Percentiles rank a stretch among this genome's conserved stretches.
Conservation (phyloP, 2,888 invertebrate genomes). For the Leucophenga maculata region DNA sequence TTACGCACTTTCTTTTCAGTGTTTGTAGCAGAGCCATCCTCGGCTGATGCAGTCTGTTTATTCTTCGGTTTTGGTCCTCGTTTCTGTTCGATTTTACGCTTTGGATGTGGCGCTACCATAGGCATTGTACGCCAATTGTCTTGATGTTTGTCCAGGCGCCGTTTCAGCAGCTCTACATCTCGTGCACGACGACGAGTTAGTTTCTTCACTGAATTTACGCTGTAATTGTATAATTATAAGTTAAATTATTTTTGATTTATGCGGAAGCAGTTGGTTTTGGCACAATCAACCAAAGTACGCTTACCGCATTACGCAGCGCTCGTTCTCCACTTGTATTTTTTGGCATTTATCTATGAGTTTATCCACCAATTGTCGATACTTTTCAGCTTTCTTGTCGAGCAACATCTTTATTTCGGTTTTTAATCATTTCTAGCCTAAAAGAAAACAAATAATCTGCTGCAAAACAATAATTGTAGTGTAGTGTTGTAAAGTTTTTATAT, state of each 20-base stretch:
- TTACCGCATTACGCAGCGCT: slow-evolving; percentile 68
- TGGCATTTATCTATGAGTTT: slow-evolving; percentile 66
- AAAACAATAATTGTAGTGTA: too few relatives aligned
- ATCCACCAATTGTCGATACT: slow-evolving; percentile 65
- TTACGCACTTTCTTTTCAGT: slow-evolving; percentile 55
- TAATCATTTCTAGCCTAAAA: too few relatives aligned
- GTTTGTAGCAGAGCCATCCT: slow-evolving; percentile 36
- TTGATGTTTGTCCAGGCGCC: slow-evolving; percentile 67
- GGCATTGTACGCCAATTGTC: slow-evolving; percentile 70
- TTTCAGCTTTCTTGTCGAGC: slow-evolving; percentile 55
- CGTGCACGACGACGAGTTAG: slow-evolving; percentile 61
- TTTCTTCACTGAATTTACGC: slow-evolving; percentile 69
- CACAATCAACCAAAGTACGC: neutral
- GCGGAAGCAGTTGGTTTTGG: neutral
- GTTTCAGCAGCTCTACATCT: slow-evolving; percentile 68
- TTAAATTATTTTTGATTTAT: neutral
- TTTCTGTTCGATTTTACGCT: slow-evolving; percentile 70
- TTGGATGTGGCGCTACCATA: slow-evolving; percentile 67
- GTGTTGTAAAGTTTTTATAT: too few relatives aligned
- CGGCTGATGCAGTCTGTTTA: slow-evolving; percentile 28
- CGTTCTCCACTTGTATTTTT: slow-evolving; percentile 69
- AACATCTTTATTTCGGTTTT: slow-evolving; percentile 49
- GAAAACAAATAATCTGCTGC: too few relatives aligned
- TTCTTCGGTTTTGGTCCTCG: slow-evolving; percentile 70
- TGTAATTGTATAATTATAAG: slow-evolving; percentile 34